Evolutionary conservation across 2,113 vertebrate genomes (phyloP).

Genomic region (Pachyramphus minor): DNA sequence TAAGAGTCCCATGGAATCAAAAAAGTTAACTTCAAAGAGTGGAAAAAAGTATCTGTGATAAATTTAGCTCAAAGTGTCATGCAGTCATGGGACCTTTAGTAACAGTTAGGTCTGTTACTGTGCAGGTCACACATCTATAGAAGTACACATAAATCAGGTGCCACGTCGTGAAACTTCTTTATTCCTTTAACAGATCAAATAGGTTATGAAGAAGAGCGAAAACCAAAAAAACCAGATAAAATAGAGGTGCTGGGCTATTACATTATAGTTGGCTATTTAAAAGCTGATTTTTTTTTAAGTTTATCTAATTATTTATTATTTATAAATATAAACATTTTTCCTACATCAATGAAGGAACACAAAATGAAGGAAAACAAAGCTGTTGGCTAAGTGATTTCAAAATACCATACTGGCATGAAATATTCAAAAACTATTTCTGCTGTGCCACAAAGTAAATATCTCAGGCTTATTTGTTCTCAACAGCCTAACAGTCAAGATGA

Average conservation of each 20-base stretch:
- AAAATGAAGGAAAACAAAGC: not conserved
- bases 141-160: not conserved
- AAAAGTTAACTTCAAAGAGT: not conserved
- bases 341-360: not conserved
- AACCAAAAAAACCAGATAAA: not conserved
- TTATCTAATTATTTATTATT: not conserved
- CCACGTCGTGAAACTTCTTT: not conserved
- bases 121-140: not conserved
- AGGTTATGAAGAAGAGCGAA: not conserved
- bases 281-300: not conserved
- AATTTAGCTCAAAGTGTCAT: not conserved
- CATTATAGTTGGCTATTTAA: not conserved
- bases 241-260: not conserved
- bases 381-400: not conserved
- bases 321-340: not conserved
- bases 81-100: not conserved
- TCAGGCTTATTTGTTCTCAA: not conserved
- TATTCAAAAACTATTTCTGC: not conserved
- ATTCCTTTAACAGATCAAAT: not conserved
- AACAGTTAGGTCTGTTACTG: not conserved
- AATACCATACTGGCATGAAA: not conserved
- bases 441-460: not conserved
- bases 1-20: not conserved
- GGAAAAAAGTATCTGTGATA: not conserved
- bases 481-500: not conserved